Percentiles rank a stretch among this genome's conserved stretches.
Evolutionary conservation across 2,888 invertebrate genomes (phyloP).

Genomic region (Liodrosophila aerea): DNA sequence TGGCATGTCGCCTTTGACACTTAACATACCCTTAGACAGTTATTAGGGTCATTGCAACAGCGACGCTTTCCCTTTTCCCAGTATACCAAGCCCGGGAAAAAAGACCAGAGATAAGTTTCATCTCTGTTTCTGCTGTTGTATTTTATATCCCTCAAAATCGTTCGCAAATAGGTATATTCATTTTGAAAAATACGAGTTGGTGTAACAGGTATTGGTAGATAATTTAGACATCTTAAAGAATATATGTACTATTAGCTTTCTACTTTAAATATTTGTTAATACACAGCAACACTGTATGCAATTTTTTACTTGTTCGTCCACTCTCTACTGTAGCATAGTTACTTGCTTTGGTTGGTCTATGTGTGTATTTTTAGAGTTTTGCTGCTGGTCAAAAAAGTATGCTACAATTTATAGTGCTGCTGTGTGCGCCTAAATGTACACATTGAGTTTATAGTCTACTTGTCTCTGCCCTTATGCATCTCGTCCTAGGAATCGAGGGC

Average conservation of each 20-base stretch:
- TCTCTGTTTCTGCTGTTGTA: constrained; percentile 8
- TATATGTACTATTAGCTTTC: too few species aligned
- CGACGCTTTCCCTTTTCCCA: constrained; percentile 18
- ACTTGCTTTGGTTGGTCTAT: constrained; percentile 17
- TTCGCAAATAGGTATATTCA: too few species aligned
- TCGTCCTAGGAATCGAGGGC: constrained; percentile 11
- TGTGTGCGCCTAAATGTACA: constrained; percentile 71
- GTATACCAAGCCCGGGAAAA: constrained; percentile 26
- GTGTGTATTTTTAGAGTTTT: constrained; percentile 62
- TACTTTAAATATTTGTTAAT: constrained; percentile 2
- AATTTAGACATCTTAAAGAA: too few species aligned
- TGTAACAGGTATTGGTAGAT: too few species aligned
- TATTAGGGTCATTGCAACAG: constrained; percentile 77
- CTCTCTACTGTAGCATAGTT: constrained; percentile 15
- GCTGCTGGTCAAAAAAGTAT: constrained; percentile 61
- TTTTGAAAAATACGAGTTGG: too few species aligned
- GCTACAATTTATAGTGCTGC: constrained; percentile 64
- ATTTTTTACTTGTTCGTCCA: too few species aligned
- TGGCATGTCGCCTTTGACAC: constrained; percentile 75
- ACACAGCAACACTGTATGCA: too few species aligned
- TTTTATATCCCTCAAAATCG: background rate
- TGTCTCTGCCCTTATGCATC: constrained; percentile 13
- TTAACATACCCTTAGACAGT: constrained; percentile 78
- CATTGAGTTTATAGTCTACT: constrained; percentile 69
- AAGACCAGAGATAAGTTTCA: constrained; percentile 48